Conservation (phyloP, 2,888 invertebrate genomes). For the Silvanus unidentatus region DNA sequence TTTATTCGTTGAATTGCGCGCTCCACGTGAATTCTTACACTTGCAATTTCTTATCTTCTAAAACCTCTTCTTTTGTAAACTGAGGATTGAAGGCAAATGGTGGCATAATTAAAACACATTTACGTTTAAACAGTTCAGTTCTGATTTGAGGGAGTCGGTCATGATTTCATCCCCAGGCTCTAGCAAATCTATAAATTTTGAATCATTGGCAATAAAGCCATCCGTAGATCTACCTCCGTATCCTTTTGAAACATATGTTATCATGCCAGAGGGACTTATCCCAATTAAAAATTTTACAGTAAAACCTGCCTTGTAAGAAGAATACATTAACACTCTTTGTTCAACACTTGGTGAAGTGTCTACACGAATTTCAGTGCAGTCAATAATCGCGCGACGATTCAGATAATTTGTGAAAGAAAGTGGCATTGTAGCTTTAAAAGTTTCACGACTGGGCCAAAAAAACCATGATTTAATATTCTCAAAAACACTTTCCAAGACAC, state of each 20-base stretch:
- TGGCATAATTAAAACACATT: slow-evolving; percentile 18
- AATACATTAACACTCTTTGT: slow-evolving; percentile 6
- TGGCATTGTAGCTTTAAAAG: slow-evolving; percentile 3
- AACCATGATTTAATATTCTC: slow-evolving; percentile 1
- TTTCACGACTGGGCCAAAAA: slow-evolving; percentile 5
- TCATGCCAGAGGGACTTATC: neutral
- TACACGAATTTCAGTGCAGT: slow-evolving; percentile 7
- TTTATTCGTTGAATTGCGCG: too few relatives aligned
- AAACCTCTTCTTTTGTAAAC: slow-evolving; percentile 18
- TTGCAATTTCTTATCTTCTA: slow-evolving; percentile 15
- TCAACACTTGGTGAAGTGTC: slow-evolving; percentile 2
- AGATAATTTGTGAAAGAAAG: slow-evolving; percentile 5
- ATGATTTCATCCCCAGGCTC: too few relatives aligned
- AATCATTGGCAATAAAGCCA: too few relatives aligned
- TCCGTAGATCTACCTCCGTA: slow-evolving; percentile 4
- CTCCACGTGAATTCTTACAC: slow-evolving; percentile 16
- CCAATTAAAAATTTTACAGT: slow-evolving; percentile 8
- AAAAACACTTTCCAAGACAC: neutral
- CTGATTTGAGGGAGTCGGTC: neutral
- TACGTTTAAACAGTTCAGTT: slow-evolving; percentile 14
- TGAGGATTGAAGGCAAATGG: slow-evolving; percentile 18
- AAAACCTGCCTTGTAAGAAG: slow-evolving; percentile 6
- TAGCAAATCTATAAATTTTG: too few relatives aligned
- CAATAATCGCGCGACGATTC: slow-evolving; percentile 7
- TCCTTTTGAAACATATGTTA: slow-evolving; percentile 5